Conservation (phyloP, 2,888 invertebrate genomes). For the Scaptodrosophila latifasciaeformis region DNA sequence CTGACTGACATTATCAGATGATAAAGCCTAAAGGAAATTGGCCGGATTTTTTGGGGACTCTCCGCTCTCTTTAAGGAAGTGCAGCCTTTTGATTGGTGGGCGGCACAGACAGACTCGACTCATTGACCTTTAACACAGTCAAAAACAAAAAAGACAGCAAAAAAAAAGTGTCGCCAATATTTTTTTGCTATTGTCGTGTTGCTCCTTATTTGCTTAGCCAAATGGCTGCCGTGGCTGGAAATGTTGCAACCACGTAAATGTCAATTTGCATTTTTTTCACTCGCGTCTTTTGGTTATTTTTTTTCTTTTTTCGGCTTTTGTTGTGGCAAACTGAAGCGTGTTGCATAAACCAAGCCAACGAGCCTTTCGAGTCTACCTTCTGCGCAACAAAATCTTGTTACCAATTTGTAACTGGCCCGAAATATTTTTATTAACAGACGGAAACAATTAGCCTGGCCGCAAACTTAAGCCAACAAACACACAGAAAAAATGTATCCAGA, state of each 20-base stretch:
- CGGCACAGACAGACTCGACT: conserved; percentile 38
- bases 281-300: conserved; percentile 17
- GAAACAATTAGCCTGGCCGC: conserved; percentile 67
- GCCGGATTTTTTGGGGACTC: conserved; percentile 41
- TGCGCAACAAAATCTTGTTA: conserved; percentile 39
- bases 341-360: conserved; percentile 52
- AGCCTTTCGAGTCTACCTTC: not conserved
- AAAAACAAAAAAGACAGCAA: conserved; percentile 8
- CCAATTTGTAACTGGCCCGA: conserved; percentile 64
- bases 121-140: conserved; percentile 60
- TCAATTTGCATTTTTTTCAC: conserved; percentile 63
- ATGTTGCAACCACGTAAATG: conserved; percentile 67
- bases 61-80: no score
- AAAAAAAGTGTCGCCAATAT: conserved; percentile 56
- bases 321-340: conserved; percentile 48
- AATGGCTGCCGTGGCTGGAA: conserved; percentile 24
- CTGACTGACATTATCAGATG: conserved; percentile 38
- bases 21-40: conserved; percentile 22
- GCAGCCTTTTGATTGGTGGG: no score
- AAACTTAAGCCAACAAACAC: conserved; percentile 13
- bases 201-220: conserved; percentile 59
- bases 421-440: conserved; percentile 71
- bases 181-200: conserved; percentile 49
- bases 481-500: no score
- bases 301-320: not conserved